Percentiles rank a stretch among this genome's conserved stretches.
phyloP scores from a whole-genome alignment of 2,113 vertebrate species.

The Ardeotis arabs region DNA sequence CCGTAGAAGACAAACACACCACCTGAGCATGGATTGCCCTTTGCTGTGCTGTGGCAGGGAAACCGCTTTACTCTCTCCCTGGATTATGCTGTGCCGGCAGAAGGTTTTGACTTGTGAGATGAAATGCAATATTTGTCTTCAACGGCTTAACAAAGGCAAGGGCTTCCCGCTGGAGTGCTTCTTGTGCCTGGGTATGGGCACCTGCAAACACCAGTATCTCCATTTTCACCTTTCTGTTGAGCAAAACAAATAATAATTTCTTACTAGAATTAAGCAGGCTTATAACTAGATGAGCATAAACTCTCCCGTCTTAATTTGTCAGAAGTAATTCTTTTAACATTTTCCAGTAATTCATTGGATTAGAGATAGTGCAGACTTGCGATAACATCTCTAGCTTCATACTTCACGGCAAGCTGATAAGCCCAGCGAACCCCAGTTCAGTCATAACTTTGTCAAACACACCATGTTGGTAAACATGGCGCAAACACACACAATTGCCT shows the following conservation, averaged over 20 bases:
- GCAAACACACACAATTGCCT: neutral
- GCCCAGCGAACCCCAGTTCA: neutral
- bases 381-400: conserved; percentile 9
- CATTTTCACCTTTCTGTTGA: neutral
- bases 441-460: neutral
- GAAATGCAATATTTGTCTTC: neutral
- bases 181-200: neutral
- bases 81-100: neutral
- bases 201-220: neutral
- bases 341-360: conserved; percentile 24
- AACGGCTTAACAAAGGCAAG: neutral
- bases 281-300: neutral
- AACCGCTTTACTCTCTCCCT: neutral
- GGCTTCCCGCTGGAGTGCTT: neutral
- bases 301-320: neutral
- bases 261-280: neutral
- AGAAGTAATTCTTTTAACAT: conserved; percentile 11
- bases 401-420: neutral
- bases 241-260: neutral
- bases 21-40: neutral
- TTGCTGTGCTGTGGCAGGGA: neutral
- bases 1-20: neutral
- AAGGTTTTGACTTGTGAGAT: neutral
- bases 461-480: neutral
- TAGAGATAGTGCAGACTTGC: neutral